Evolutionary conservation across 2,888 invertebrate species (phyloP), one percentile per base, ranked within the genome.

Genomic region (Papilio gigon): DNA sequence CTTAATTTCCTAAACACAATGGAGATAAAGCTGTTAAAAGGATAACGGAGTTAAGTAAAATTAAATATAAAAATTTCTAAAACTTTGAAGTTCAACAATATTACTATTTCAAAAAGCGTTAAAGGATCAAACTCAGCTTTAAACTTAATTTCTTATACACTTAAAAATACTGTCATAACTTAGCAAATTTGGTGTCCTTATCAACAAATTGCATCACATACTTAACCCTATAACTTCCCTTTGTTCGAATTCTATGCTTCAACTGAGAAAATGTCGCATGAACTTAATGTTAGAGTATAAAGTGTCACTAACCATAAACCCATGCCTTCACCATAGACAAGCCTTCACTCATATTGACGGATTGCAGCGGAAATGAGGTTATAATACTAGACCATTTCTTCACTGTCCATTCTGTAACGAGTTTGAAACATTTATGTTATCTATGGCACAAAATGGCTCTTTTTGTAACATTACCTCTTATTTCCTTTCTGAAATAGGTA

Each of bases 311-410:
- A 30, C 44, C 42, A 42, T 62, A 44, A 33, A 42, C 5, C 14
- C 30, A 30, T 40, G n/a, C 44, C 60, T 40, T n/a, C n/a, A n/a
- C n/a, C n/a, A n/a, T n/a, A n/a, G n/a, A n/a, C 30, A 30, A 25
- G n/a, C 44, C 60, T 40, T 61, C 42, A 37, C 14, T 8, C 14
- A 59, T n/a, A 35, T 59, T 20, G 20, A 40, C 30, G 42, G 61
- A 61, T 42, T 61, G 42, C 42, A 25, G n/a, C 61, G 17, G 20
- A 44, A 61, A 30, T 44, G 42, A 53, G 53, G 53, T 53, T 53
- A 44, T 61, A 27, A 42, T 61, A 44, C 30, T 44, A 27, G 27
- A 6, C 2, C 22, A 61, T 61, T 61, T 61, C 40, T 42, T 61
- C 60, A 61, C 27, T 6, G 30, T 11, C 12, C 12, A 44, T 61